Evolutionary conservation across 2,113 vertebrate genomes (phyloP).

Genomic region (Benitochromis conjunctus): DNA sequence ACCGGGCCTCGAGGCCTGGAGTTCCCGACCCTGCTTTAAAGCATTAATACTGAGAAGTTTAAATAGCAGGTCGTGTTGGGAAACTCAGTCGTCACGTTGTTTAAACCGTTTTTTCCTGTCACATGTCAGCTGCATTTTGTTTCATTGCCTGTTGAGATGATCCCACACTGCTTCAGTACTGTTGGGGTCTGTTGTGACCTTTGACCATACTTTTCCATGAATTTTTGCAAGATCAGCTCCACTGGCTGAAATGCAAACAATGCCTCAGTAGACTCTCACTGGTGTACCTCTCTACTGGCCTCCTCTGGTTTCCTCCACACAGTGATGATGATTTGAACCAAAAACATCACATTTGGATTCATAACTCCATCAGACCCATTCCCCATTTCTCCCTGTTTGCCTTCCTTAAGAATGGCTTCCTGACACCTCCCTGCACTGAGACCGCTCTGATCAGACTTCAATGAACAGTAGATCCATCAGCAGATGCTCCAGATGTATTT

Average conservation of each 20-base stretch:
- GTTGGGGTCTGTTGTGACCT: neutral
- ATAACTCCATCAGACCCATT: neutral
- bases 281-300: neutral
- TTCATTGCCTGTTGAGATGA: neutral
- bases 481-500: neutral
- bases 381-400: neutral
- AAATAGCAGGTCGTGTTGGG: neutral
- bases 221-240: neutral
- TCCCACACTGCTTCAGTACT: neutral
- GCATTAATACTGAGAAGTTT: neutral
- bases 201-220: fast-evolving
- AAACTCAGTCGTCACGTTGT: neutral
- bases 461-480: neutral
- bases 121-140: neutral
- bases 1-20: too few species aligned
- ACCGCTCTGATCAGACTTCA: neutral
- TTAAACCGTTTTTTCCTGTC: neutral
- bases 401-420: neutral
- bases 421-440: neutral
- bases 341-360: neutral
- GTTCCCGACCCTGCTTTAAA: neutral
- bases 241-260: neutral
- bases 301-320: neutral
- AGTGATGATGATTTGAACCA: neutral
- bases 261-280: neutral